Base-by-base conservation (phyloP, 2,113 vertebrate species). In the Megalops atlanticus region DNA sequence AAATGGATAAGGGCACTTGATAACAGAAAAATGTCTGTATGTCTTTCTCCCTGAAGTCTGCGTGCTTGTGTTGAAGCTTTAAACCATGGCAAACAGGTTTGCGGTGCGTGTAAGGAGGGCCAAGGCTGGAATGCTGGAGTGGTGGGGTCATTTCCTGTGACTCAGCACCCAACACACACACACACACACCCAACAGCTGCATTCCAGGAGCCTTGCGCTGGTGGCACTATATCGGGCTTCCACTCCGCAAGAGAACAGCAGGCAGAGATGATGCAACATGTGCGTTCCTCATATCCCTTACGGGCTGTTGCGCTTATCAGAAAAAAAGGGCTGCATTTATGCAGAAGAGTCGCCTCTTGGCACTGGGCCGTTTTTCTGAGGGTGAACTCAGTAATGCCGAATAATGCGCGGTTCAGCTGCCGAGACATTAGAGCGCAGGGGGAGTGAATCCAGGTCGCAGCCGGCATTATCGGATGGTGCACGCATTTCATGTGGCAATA, bases 91-190 rank as follows among this genome's bases (percentile, higher is more conserved):
- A 69, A 8, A n/a, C 15, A 77, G 31, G 43, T 49, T 64, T 35
- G 21, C 35, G 54, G 27, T 27, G 4, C 27, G n/a, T 0, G 74
- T 41, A 41, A 49, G 27, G 14, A 35, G 74, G 45, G 43, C 81
- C 86, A 78, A 78, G 83, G 85, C 73, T 84, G 83, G 85, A 89
- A 87, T 87, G 78, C 85, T 88, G 31, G 41, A 3, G 0, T 69
- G 80, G 79, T 71, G 18, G 54, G 49, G 7, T 72, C 77, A 84
- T 79, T 88, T 81, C 80, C 81, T 77, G 83, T 89, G 88, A 91
- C 80, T 89, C 87, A 87, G 80, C 86, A 27, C 40, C 85, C 78
- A 36, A 38, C 85, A n/a, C n/a, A n/a, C n/a, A n/a, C n/a, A n/a
- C 43, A 79, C 79, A 41, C 82, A 78, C 85, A 83, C 82, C 81